These are phyloP conservation scores for Datnioides undecimradiatus DNA, from an alignment of 2,113 vertebrate species.

Conservation along the genomic window DNA sequence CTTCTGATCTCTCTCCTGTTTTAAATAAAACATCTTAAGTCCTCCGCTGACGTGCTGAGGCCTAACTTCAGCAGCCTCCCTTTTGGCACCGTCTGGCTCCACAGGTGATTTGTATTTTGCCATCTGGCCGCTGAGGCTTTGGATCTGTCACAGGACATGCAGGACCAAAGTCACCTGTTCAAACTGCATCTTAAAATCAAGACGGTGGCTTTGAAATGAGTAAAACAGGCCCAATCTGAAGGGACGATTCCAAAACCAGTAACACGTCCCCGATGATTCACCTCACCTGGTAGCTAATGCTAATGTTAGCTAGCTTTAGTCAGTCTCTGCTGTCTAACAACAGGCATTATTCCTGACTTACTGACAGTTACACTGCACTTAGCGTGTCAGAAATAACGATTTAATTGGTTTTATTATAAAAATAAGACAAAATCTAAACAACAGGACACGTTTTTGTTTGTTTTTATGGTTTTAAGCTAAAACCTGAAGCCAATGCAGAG, in stretches of 20 bases:
- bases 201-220: background rate
- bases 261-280: no score
- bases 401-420: background rate
- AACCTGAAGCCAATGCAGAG: no score
- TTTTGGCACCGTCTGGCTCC: slow-evolving; percentile 6
- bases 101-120: slow-evolving; percentile 49
- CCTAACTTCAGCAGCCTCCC: slow-evolving; percentile 18
- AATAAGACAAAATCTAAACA: no score
- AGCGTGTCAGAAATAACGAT: background rate
- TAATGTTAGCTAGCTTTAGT: no score
- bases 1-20: slow-evolving; percentile 27
- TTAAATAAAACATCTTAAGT: slow-evolving; percentile 59
- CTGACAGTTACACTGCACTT: no score
- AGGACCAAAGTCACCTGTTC: slow-evolving; percentile 17
- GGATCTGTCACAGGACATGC: background rate
- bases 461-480: no score
- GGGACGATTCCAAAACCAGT: no score
- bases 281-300: no score
- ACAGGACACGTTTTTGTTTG: no score
- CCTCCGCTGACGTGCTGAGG: slow-evolving; percentile 28
- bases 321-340: no score
- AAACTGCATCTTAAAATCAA: background rate
- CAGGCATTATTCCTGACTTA: no score
- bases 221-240: background rate
- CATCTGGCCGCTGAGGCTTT: slow-evolving; percentile 37